Evolutionary conservation across 2,797 vertebrate genomes (phyloP).

Genomic region (Discoglossus pictus): DNA sequence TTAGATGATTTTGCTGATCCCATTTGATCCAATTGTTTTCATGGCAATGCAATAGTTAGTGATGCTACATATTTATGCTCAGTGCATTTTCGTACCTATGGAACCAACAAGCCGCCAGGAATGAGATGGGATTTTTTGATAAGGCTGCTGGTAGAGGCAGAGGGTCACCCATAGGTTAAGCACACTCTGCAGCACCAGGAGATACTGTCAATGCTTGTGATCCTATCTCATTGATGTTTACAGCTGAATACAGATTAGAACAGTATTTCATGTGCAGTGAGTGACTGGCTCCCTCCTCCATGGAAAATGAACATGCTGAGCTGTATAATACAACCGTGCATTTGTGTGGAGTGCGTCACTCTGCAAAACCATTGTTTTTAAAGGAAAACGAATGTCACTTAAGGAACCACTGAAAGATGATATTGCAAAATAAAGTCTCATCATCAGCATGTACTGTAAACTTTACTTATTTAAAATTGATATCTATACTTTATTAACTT

Average conservation of each 20-base stretch:
- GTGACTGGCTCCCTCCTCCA: background rate
- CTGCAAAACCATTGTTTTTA: background rate
- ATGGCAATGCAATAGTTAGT: no score
- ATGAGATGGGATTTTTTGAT: conserved; percentile 47
- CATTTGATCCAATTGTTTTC: no score
- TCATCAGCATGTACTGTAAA: no score
- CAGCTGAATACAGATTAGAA: conserved; percentile 46
- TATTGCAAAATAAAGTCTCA: no score
- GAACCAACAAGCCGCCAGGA: conserved; percentile 27
- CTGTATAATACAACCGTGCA: conserved; percentile 37
- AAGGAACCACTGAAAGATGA: no score
- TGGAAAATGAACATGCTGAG: conserved; percentile 13
- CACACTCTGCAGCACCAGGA: conserved; percentile 19
- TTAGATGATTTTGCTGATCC: no score
- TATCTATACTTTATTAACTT: no score
- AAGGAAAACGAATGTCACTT: background rate
- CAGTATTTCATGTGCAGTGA: conserved; percentile 12
- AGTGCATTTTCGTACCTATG: conserved; percentile 14
- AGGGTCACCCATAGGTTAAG: conserved; percentile 45
- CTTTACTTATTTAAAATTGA: no score
- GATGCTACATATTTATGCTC: conserved; percentile 2
- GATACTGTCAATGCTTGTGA: conserved; percentile 44
- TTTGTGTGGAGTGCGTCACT: conserved; percentile 1
- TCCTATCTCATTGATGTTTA: conserved; percentile 48
- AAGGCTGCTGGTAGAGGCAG: conserved; percentile 11